These are phyloP conservation scores for Sylvicola cinctus DNA, from an alignment of 2,888 invertebrate species.

Conservation along the genomic window DNA sequence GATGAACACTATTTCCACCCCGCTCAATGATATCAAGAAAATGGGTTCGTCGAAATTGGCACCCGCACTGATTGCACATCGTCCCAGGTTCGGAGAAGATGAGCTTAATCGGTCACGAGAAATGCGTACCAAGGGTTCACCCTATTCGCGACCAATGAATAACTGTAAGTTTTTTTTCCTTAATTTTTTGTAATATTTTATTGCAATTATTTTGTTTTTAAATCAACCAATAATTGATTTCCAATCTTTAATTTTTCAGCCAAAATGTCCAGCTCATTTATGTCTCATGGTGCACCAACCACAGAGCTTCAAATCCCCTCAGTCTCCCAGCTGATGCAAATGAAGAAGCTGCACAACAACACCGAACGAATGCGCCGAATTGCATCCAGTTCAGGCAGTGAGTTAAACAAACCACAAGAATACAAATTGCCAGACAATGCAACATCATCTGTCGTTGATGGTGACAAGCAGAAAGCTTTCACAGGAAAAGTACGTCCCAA, in stretches of 20 bases:
- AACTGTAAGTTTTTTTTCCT: too few relatives aligned
- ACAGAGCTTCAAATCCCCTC: slow-evolving; percentile 37
- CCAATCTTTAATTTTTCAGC: too few relatives aligned
- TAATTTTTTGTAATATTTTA: too few relatives aligned
- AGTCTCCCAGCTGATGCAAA: slow-evolving; percentile 38
- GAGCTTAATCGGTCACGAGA: too few relatives aligned
- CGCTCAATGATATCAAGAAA: slow-evolving; percentile 55
- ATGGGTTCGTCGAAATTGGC: slow-evolving; percentile 34
- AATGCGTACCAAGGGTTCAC: too few relatives aligned
- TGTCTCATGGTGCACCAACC: slow-evolving; percentile 9
- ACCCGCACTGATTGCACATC: slow-evolving; percentile 8
- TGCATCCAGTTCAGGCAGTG: slow-evolving; percentile 24
- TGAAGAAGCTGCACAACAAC: slow-evolving; percentile 36
- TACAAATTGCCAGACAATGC: slow-evolving; percentile 10
- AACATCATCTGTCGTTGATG: slow-evolving; percentile 1
- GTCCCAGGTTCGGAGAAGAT: slow-evolving; percentile 10
- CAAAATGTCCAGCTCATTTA: background rate
- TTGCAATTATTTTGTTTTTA: too few relatives aligned
- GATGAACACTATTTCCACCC: slow-evolving; percentile 63
- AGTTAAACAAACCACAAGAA: slow-evolving; percentile 14
- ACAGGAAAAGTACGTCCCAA: too few relatives aligned
- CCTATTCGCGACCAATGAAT: too few relatives aligned
- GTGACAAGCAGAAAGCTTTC: background rate
- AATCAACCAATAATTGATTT: too few relatives aligned
- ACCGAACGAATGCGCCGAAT: slow-evolving; percentile 34